Base-by-base conservation (phyloP, 2,113 vertebrate species). In the Andinoacara biseriatus region DNA sequence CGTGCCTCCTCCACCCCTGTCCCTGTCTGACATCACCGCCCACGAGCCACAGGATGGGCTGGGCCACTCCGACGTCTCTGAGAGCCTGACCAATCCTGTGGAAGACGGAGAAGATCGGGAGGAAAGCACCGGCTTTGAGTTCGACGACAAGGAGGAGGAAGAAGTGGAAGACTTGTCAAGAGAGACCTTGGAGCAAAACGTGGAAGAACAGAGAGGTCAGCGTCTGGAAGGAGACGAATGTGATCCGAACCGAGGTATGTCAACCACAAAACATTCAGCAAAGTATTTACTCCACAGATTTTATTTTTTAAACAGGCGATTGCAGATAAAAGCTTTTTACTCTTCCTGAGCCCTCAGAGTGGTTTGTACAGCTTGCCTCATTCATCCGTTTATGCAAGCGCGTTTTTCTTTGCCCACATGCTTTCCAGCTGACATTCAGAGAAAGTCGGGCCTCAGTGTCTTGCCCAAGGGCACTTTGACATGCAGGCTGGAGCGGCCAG, bases 1-100 rank as follows among this genome's bases (percentile, higher is more conserved):
- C 29, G 91, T 93, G 26, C 89, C 96, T 1, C 93, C 95, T 10
- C 91, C 94, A 3, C 91, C 94, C 6, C 92, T 96, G 33, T 92
- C 93, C 3, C 89, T 95, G 38, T 86, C 95, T 14, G 94, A 94
- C 87, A 91, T 96, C 78, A 91, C 92, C 4, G 85, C 78, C 46
- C 93, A 94, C 5, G 92, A 91, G 56, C 89, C 93, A 0, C 93
- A 87, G 75, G 93, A 94, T 17, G 93, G 93, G 81, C 80, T 95
- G 77, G 90, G 85, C 17, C 92, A 93, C 81, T 85, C 92, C 0
- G 93, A 94, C 17, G 91, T 95, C 52, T 80, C 93, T 0, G 89
- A 89, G 26, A 90, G 91, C 74, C 80, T 94, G 46, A 83, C 90
- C 57, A 92, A 87, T 82, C 90, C 93, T 0, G 92, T 86, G 5